Evolutionary conservation across 2,113 vertebrate species (phyloP).

Genomic region (Mobula hypostoma): DNA sequence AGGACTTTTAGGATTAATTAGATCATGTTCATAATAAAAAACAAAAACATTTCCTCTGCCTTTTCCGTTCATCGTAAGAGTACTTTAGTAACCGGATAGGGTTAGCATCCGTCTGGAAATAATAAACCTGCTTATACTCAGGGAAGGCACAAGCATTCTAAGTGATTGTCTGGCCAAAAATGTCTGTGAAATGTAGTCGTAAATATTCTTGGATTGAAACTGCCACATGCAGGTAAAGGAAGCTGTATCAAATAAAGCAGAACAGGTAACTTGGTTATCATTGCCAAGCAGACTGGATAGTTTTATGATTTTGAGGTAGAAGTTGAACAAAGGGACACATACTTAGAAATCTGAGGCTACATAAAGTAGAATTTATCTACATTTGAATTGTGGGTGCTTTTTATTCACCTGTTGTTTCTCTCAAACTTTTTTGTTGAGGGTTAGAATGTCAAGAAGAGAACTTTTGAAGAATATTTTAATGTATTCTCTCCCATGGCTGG

Average conservation of each 20-base stretch:
- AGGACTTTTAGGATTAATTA: neutral
- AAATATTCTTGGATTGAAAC: neutral
- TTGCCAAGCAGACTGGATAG: neutral
- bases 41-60: neutral
- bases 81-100: neutral
- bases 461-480: neutral
- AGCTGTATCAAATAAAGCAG: neutral
- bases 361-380: neutral
- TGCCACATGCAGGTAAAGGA: neutral
- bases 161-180: neutral
- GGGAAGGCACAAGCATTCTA: neutral
- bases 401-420: neutral
- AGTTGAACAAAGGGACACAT: neutral
- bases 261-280: neutral
- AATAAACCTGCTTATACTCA: slow-evolving; percentile 1
- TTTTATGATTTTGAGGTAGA: neutral
- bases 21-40: neutral
- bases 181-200: neutral
- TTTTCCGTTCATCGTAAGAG: neutral
- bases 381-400: neutral
- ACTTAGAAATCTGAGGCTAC: neutral
- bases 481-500: neutral
- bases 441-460: neutral
- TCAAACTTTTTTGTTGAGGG: neutral
- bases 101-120: neutral